Evolutionary conservation across 2,888 invertebrate genomes (phyloP).

Genomic region (Tetropium fuscum): DNA sequence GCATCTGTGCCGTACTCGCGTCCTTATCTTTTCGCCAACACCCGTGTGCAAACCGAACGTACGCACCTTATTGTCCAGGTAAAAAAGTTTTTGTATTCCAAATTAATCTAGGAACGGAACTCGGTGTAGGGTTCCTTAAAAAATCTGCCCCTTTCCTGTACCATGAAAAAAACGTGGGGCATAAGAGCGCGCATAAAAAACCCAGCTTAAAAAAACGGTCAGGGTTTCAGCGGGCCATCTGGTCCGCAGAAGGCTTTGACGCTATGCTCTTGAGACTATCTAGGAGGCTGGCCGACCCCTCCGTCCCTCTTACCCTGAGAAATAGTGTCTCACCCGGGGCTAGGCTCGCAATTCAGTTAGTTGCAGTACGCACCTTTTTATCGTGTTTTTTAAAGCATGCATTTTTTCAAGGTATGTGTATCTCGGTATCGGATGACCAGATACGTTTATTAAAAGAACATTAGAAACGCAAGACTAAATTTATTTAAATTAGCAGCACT

Average conservation of each 20-base stretch:
- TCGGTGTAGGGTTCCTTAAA: constrained; percentile 65
- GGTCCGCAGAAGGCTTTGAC: constrained; percentile 59
- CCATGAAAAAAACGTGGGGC: constrained; percentile 56
- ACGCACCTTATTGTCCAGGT: constrained; percentile 65
- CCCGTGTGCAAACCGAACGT: constrained; percentile 62
- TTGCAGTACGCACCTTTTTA: constrained; percentile 33
- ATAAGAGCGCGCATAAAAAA: constrained; percentile 64
- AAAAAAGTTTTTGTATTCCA: constrained; percentile 60
- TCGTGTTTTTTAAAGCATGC: constrained; percentile 23
- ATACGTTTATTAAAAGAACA: constrained; percentile 41
- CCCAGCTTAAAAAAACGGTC: constrained; percentile 65
- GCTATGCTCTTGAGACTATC: constrained; percentile 57
- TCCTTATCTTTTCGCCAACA: constrained; percentile 49
- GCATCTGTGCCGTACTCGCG: constrained; percentile 28
- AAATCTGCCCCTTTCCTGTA: constrained; percentile 67
- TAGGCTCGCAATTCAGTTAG: constrained; percentile 34
- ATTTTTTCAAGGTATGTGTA: constrained; percentile 43
- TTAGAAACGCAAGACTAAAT: no score
- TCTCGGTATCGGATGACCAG: constrained; percentile 53
- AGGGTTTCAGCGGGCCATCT: constrained; percentile 62
- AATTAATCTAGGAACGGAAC: constrained; percentile 67
- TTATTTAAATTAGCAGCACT: no score
- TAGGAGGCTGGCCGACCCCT: constrained; percentile 60
- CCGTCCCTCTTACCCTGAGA: constrained; percentile 60
- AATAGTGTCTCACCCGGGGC: constrained; percentile 42